phyloP scores from a whole-genome alignment of 1,140 invertebrate genomes.

The Dufourea novaeangliae region DNA sequence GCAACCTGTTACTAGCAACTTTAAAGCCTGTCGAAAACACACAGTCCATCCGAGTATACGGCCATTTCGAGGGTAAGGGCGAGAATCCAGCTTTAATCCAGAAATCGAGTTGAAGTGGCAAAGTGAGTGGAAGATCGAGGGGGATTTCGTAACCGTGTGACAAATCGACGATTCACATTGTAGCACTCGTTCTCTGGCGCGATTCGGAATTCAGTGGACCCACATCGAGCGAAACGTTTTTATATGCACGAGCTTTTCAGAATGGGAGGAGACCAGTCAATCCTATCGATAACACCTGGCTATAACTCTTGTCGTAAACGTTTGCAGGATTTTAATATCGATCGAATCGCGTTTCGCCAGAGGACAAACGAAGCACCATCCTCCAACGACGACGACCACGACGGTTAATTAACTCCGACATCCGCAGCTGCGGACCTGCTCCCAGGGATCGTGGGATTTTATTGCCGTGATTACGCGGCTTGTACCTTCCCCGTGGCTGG shows the following conservation, averaged over 20 bases:
- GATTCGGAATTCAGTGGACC: not conserved
- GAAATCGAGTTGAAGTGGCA: not conserved
- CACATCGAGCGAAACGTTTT: not conserved
- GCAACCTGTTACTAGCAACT: too few relatives aligned
- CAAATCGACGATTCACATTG: not conserved
- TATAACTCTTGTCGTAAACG: conserved; percentile 49
- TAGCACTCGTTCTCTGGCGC: not conserved
- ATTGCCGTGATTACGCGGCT: not conserved
- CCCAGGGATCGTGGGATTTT: not conserved
- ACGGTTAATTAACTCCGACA: conserved; percentile 21
- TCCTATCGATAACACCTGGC: conserved; percentile 31
- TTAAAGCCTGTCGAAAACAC: too few relatives aligned
- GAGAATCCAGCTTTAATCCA: conserved; percentile 6
- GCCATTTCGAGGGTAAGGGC: not conserved
- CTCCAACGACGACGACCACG: not conserved
- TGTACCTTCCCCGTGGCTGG: too few relatives aligned
- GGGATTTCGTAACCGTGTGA: not conserved
- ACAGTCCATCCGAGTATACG: not conserved
- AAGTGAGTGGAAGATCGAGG: not conserved
- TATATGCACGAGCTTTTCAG: not conserved
- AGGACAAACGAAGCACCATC: not conserved
- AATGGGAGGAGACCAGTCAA: conserved; percentile 16
- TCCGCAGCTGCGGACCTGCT: too few relatives aligned
- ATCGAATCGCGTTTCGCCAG: conserved; percentile 21
- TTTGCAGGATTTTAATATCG: conserved; percentile 25